Percentiles rank a stretch among this genome's conserved stretches.
Conservation (phyloP, 92 coral and sea anemone genomes). For the Parazoanthus darwini region DNA sequence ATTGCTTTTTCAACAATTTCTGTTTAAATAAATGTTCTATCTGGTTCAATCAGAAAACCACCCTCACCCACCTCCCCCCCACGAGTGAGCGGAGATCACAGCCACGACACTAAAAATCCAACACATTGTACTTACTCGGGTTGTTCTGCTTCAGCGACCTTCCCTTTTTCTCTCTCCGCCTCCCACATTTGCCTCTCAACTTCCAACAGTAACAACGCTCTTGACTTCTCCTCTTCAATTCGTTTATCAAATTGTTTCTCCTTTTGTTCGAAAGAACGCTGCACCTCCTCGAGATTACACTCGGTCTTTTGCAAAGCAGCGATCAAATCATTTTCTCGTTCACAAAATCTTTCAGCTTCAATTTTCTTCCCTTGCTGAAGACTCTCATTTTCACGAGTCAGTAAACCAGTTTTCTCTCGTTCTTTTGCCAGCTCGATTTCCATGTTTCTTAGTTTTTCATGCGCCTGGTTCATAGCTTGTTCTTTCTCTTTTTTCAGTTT, state of each 20-base stretch:
- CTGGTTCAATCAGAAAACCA: too few relatives aligned
- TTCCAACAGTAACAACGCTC: constrained; percentile 68
- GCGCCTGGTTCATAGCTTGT: constrained; percentile 67
- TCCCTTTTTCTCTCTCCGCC: constrained; percentile 56
- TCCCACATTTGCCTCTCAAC: constrained; percentile 93
- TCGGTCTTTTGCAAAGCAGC: constrained; percentile 56
- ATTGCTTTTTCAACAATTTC: too few relatives aligned
- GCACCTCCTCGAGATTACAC: constrained; percentile 58
- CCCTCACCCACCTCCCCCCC: too few relatives aligned
- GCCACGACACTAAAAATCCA: too few relatives aligned
- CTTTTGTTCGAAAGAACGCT: constrained; percentile 54
- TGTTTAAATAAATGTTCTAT: too few relatives aligned
- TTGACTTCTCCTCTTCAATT: constrained; percentile 76
- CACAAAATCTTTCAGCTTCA: constrained; percentile 44
- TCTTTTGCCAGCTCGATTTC: constrained; percentile 54
- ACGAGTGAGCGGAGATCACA: too few relatives aligned
- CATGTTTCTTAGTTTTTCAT: constrained; percentile 63
- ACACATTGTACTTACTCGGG: constrained; percentile 53
- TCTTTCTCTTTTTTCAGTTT: constrained; percentile 87
- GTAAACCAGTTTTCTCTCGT: constrained; percentile 50
- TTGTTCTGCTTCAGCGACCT: constrained; percentile 40
- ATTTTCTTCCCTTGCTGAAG: constrained; percentile 54
- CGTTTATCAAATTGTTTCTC: constrained; percentile 63
- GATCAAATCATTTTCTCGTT: constrained; percentile 58
- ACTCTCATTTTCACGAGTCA: constrained; percentile 65